phyloP scores from a whole-genome alignment of 2,113 vertebrate species.

The Grallaria varia region DNA sequence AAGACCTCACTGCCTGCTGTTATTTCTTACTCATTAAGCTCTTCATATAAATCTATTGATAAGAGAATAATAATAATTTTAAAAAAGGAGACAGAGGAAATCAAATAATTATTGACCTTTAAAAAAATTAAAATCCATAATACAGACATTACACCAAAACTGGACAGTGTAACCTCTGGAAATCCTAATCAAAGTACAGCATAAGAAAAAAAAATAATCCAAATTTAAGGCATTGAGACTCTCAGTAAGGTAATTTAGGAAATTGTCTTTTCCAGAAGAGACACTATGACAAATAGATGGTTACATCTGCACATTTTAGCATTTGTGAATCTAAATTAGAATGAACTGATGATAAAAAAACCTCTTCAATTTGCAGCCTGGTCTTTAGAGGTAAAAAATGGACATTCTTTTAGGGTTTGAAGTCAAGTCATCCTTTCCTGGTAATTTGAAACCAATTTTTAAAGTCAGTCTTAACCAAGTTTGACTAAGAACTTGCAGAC shows the following conservation, averaged over 20 bases:
- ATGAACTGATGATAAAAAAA: neutral
- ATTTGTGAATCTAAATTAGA: neutral
- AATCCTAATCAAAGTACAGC: neutral
- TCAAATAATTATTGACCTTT: neutral
- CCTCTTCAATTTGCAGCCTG: neutral
- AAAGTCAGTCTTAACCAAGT: neutral
- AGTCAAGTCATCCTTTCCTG: neutral
- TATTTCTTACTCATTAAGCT: neutral
- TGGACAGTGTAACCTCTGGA: neutral
- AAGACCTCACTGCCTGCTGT: neutral
- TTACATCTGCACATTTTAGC: neutral
- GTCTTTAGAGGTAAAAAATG: neutral
- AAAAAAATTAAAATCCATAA: neutral
- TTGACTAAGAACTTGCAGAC: neutral
- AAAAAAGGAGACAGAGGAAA: accelerated
- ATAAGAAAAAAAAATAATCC: neutral
- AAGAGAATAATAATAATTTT: no score
- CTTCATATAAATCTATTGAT: neutral
- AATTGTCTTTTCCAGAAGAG: neutral
- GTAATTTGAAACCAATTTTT: neutral
- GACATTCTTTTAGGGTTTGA: neutral
- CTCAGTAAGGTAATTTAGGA: neutral
- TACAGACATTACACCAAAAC: neutral
- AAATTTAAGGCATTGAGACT: neutral
- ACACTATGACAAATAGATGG: neutral